Percentiles rank a stretch among this genome's conserved stretches.
phyloP scores from a whole-genome alignment of 1,140 invertebrate species.

The Notospermus geniculatus region DNA sequence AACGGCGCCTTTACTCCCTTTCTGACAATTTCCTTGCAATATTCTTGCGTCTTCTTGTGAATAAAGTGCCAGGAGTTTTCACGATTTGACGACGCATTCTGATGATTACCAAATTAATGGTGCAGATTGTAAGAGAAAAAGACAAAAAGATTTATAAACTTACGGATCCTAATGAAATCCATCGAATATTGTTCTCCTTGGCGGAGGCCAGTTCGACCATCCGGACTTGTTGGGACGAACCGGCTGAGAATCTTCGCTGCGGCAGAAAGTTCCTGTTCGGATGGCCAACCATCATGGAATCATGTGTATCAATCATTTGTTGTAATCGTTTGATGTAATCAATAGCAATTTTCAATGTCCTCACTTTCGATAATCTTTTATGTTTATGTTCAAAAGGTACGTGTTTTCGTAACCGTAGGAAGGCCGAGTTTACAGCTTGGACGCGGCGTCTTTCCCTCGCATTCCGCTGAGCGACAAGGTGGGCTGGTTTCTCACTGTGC shows the following conservation, averaged over 20 bases:
- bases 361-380: constrained; percentile 70
- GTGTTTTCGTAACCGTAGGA: constrained; percentile 39
- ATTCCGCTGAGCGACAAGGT: constrained; percentile 84
- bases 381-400: constrained; percentile 58
- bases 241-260: neutral
- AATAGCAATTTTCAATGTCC: constrained; percentile 86
- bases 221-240: neutral
- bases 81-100: no score
- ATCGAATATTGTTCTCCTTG: constrained; percentile 1
- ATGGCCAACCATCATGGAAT: constrained; percentile 11
- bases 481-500: constrained; percentile 59
- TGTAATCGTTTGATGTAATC: constrained; percentile 87
- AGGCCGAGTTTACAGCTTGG: constrained; percentile 79
- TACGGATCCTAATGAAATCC: constrained; percentile 6
- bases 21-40: no score
- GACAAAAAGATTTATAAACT: neutral
- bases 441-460: constrained; percentile 89
- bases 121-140: no score
- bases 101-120: no score
- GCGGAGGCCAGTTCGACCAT: neutral
- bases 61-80: no score
- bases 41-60: no score
- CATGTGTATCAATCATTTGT: constrained; percentile 65
- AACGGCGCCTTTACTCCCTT: no score
- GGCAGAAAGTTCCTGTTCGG: neutral